Conservation (phyloP, 1,140 invertebrate genomes). For the Popillia japonica region DNA sequence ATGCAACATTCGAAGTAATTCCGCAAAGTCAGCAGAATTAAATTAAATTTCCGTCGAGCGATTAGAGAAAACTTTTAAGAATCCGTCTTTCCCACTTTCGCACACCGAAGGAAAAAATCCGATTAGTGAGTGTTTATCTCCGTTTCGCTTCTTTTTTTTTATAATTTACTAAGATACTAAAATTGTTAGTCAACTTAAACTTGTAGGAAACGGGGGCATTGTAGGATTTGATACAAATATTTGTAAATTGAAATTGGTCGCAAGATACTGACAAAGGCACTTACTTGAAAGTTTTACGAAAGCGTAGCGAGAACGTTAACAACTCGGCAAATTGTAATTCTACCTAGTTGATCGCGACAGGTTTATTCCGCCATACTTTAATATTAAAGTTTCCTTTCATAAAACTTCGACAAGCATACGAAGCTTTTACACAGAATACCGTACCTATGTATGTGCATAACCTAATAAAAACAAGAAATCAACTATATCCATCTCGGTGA, state of each 20-base stretch:
- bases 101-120: background rate
- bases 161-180: background rate
- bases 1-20: background rate
- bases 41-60: slow-evolving; percentile 16
- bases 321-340: background rate
- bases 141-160: background rate
- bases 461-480: background rate
- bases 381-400: background rate
- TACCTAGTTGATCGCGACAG: background rate
- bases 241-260: too few species aligned
- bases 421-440: background rate
- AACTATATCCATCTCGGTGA: background rate
- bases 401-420: background rate
- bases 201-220: too few species aligned
- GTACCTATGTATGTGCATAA: too few species aligned
- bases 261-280: background rate
- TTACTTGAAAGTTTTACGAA: background rate
- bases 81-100: background rate
- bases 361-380: background rate
- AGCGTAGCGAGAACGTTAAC: background rate
- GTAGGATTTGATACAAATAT: too few species aligned
- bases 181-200: background rate
- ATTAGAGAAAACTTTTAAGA: slow-evolving; percentile 8
- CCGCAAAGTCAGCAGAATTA: slow-evolving; percentile 1
- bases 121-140: background rate